A percentile compares a stretch with the other conserved stretches of the same genome.
phyloP scores from a whole-genome alignment of 2,888 invertebrate genomes.

The Athetis lepigone region DNA sequence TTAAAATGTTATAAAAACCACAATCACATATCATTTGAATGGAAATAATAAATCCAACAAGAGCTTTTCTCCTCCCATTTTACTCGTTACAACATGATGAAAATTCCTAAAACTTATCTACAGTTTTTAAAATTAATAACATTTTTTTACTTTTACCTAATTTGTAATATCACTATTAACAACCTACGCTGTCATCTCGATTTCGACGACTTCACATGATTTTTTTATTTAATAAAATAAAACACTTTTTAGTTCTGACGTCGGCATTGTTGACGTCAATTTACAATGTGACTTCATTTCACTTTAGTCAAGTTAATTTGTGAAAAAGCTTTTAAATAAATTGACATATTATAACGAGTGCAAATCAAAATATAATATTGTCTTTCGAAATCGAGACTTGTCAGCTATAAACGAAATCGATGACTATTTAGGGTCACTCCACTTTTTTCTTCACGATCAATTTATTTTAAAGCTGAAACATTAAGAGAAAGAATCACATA shows the following conservation, averaged over 20 bases:
- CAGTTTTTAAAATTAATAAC: conserved; percentile 87
- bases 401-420: conserved; percentile 83
- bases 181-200: conserved; percentile 87
- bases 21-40: conserved; percentile 55
- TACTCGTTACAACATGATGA: conserved; percentile 84
- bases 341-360: conserved; percentile 55
- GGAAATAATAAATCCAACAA: conserved; percentile 55
- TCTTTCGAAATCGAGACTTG: conserved; percentile 80
- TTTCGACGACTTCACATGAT: conserved; percentile 68
- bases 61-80: conserved; percentile 67
- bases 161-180: conserved; percentile 90
- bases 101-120: conserved; percentile 87
- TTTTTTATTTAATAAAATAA: neutral
- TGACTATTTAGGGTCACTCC: conserved; percentile 72
- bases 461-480: conserved; percentile 78
- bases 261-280: neutral
- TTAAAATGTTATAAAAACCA: conserved; percentile 74
- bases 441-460: conserved; percentile 74
- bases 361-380: conserved; percentile 41
- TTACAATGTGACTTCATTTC: conserved; percentile 23
- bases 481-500: conserved; percentile 62
- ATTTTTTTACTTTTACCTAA: conserved; percentile 84
- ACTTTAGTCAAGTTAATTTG: conserved; percentile 15
- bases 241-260: conserved; percentile 3
- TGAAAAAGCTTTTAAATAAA: conserved; percentile 38